Evolutionary conservation across 2,888 invertebrate genomes (phyloP).

Genomic region (Scaptomyza tumidula): DNA sequence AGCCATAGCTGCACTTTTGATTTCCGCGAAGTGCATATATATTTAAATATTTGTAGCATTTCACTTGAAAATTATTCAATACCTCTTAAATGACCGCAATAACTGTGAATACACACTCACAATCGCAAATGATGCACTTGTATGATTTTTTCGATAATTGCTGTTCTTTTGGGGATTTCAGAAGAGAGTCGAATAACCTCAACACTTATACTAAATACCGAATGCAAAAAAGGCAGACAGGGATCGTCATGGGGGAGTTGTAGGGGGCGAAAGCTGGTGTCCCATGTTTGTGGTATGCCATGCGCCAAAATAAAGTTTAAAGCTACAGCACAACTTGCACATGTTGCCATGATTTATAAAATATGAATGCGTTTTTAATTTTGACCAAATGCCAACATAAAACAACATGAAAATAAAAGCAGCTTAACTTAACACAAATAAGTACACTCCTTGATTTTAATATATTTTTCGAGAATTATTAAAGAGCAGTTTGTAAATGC

Average conservation of each 20-base stretch:
- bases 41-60: constrained; percentile 36
- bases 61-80: constrained; percentile 60
- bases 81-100: constrained; percentile 61
- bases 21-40: constrained; percentile 30
- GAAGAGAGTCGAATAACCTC: constrained; percentile 19
- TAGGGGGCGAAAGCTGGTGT: background rate
- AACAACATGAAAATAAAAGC: background rate
- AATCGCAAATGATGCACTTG: constrained; percentile 42
- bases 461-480: background rate
- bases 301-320: constrained; percentile 30
- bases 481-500: background rate
- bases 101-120: constrained; percentile 30
- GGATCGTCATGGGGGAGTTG: background rate
- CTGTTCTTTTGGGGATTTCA: constrained; percentile 23
- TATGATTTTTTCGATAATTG: constrained; percentile 66
- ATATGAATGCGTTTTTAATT: constrained; percentile 70
- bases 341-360: constrained; percentile 69
- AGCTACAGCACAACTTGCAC: constrained; percentile 39
- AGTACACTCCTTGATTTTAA: constrained; percentile 12
- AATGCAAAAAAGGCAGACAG: background rate
- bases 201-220: background rate
- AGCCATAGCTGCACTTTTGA: constrained; percentile 36
- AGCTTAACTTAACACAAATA: background rate
- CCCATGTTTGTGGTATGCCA: constrained; percentile 16
- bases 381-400: constrained; percentile 44